Conservation (phyloP, 2,888 invertebrate genomes). For the Melanostoma mellinum region DNA sequence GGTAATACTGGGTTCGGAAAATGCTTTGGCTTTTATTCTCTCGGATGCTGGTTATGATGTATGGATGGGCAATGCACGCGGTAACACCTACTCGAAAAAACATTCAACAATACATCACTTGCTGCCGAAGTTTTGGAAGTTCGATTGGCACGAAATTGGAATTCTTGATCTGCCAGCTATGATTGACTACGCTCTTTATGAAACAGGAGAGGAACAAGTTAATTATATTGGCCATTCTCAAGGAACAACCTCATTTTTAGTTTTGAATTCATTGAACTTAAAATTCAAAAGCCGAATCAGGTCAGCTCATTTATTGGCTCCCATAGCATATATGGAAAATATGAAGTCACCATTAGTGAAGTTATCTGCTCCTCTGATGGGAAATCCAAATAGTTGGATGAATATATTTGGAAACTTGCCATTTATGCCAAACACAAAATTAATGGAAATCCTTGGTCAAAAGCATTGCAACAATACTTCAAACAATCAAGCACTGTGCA, state of each 20-base stretch:
- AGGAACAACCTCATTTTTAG: slow-evolving; percentile 91
- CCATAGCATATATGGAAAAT: slow-evolving; percentile 85
- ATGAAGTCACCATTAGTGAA: slow-evolving; percentile 81
- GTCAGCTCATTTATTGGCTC: slow-evolving; percentile 84
- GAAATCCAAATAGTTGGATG: slow-evolving; percentile 19
- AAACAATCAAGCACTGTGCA: slow-evolving; percentile 83
- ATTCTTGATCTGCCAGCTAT: slow-evolving; percentile 92
- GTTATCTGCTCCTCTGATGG: slow-evolving; percentile 78
- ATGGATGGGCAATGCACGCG: slow-evolving; percentile 93
- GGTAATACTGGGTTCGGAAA: slow-evolving; percentile 76
- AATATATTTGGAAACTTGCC: slow-evolving; percentile 80
- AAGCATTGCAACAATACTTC: slow-evolving; percentile 81
- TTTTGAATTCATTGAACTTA: slow-evolving; percentile 85
- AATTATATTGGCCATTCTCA: slow-evolving; percentile 94
- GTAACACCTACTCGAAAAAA: slow-evolving; percentile 85
- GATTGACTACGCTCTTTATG: slow-evolving; percentile 86
- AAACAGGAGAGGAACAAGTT: slow-evolving; percentile 75
- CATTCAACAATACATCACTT: slow-evolving; percentile 81
- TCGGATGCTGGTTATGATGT: slow-evolving; percentile 88
- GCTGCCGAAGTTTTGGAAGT: slow-evolving; percentile 78
- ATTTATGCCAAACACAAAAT: slow-evolving; percentile 83
- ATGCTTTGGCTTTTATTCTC: slow-evolving; percentile 80
- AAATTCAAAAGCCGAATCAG: slow-evolving; percentile 83
- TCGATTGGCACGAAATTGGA: slow-evolving; percentile 95
- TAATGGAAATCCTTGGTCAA: slow-evolving; percentile 82